These are phyloP conservation scores for Bothrops jararaca DNA, from an alignment of 2,113 vertebrate genomes.

Conservation along the genomic window DNA sequence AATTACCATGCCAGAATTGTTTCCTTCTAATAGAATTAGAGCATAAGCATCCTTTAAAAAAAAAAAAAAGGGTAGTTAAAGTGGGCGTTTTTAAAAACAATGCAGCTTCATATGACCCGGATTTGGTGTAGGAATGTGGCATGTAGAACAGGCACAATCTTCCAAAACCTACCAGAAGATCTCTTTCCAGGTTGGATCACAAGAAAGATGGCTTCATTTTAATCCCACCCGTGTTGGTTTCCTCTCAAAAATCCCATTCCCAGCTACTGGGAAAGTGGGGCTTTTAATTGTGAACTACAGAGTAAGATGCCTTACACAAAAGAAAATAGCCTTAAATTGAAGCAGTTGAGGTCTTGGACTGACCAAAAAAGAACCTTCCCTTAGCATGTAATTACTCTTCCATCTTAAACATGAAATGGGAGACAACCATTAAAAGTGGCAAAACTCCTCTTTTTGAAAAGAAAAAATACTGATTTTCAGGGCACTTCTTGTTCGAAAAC, in stretches of 20 bases:
- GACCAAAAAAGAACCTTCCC: background rate
- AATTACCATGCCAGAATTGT: background rate
- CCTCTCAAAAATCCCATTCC: background rate
- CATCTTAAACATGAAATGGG: background rate
- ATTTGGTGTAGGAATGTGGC: background rate
- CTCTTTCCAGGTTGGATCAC: background rate
- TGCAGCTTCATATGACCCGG: background rate
- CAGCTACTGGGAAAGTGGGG: background rate
- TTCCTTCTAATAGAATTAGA: background rate
- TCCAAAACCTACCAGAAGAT: background rate
- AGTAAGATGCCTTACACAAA: background rate
- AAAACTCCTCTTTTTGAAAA: background rate
- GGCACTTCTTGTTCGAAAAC: constrained; percentile 70
- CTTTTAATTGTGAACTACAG: background rate
- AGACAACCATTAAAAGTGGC: background rate
- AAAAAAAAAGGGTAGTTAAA: too few relatives aligned
- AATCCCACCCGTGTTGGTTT: background rate
- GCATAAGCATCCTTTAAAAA: background rate
- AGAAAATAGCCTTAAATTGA: background rate
- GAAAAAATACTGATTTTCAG: constrained; percentile 34
- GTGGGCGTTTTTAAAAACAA: background rate
- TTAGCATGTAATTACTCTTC: background rate
- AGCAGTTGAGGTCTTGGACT: background rate
- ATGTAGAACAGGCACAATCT: background rate
- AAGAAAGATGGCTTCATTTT: background rate